Evolutionary conservation across 2,797 vertebrate genomes (phyloP).

Genomic region (Eulemur mongoz): DNA sequence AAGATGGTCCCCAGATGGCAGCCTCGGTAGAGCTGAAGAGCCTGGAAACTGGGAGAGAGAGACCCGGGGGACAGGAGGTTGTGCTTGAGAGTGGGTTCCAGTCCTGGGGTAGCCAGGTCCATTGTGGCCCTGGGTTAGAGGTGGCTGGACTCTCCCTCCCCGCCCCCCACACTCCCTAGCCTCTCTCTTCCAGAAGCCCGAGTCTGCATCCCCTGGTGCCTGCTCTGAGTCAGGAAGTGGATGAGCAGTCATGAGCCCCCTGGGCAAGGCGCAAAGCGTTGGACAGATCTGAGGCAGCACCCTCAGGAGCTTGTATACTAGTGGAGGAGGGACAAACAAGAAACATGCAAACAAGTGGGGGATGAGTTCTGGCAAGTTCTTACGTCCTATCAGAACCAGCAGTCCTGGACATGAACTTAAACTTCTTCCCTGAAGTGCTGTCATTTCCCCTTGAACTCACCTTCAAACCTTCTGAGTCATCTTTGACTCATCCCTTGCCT

Average conservation of each 20-base stretch:
- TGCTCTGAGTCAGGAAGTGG: neutral
- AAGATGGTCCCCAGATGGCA: rapidly evolving
- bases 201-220: neutral
- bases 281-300: neutral
- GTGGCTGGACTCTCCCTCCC: too few relatives aligned
- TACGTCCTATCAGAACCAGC: neutral
- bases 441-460: neutral
- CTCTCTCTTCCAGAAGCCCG: neutral
- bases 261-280: neutral
- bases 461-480: conserved; percentile 3
- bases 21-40: neutral
- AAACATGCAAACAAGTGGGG: too few relatives aligned
- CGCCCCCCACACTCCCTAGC: neutral
- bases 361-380: neutral
- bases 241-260: neutral
- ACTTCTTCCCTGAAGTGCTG: neutral
- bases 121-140: neutral
- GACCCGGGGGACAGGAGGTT: neutral
- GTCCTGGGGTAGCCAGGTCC: too few relatives aligned
- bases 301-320: neutral
- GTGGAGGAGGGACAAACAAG: neutral
- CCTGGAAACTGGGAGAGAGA: neutral
- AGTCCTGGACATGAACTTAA: neutral
- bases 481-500: neutral
- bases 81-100: neutral